Conservation (phyloP, 64 coral and sea anemone species). For the Porites lutea region DNA sequence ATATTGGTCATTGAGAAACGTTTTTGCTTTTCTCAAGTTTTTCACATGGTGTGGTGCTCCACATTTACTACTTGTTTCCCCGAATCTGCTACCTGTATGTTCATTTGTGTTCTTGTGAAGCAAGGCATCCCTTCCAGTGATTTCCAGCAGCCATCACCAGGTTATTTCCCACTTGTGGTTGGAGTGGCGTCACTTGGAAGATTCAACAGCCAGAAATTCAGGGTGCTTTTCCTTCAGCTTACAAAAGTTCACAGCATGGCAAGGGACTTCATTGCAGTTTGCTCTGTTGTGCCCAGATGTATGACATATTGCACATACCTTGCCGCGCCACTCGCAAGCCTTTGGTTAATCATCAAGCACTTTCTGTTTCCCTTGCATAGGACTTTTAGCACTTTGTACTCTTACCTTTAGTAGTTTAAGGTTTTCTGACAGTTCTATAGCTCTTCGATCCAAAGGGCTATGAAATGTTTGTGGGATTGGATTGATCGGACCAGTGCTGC, state of each 20-base stretch:
- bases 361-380: conserved; percentile 7
- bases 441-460: conserved; percentile 43
- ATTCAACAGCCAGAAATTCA: neutral
- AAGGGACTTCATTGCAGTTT: neutral
- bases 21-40: neutral
- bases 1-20: too few species aligned
- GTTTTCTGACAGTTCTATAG: conserved; percentile 35
- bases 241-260: conserved; percentile 3
- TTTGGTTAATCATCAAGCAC: neutral
- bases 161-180: neutral
- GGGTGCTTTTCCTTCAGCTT: conserved; percentile 37
- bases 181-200: conserved; percentile 7
- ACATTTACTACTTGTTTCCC: neutral
- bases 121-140: neutral
- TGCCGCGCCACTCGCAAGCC: neutral
- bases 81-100: neutral
- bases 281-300: conserved; percentile 16
- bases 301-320: neutral
- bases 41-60: neutral
- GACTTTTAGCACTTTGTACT: conserved; percentile 16
- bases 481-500: neutral
- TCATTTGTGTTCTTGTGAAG: neutral
- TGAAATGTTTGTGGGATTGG: neutral
- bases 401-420: conserved; percentile 14
- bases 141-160: neutral